These are phyloP conservation scores for Malaclemys terrapin DNA, from an alignment of 2,113 vertebrate species.

Conservation along the genomic window DNA sequence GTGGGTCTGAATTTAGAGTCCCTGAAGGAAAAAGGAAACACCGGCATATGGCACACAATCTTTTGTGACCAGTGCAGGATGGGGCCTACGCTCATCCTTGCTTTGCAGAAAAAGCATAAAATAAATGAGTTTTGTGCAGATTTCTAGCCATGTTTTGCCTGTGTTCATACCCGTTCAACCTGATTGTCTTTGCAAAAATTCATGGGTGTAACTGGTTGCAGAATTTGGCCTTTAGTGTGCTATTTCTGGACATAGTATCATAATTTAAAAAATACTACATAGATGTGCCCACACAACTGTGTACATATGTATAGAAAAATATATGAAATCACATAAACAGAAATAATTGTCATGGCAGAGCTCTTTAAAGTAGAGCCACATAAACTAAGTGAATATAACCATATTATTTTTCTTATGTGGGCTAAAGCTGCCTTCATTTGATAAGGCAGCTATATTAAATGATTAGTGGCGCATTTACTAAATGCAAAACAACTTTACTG, in stretches of 20 bases:
- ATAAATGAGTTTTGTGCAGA: neutral
- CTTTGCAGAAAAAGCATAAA: neutral
- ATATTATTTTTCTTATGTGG: slow-evolving; percentile 23
- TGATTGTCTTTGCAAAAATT: neutral
- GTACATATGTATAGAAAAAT: neutral
- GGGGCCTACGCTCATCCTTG: neutral
- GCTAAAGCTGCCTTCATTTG: slow-evolving; percentile 21
- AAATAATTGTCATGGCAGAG: neutral
- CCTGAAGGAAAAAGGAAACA: neutral
- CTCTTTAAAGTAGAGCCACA: neutral
- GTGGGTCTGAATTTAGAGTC: neutral
- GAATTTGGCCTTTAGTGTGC: neutral
- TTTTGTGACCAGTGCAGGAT: neutral
- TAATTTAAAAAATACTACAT: neutral
- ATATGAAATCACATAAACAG: neutral
- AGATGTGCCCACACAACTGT: neutral
- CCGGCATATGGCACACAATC: neutral
- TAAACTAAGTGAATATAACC: slow-evolving; percentile 14
- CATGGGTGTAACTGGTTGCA: neutral
- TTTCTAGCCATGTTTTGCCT: neutral
- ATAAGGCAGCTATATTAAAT: slow-evolving; percentile 13
- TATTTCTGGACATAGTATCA: neutral
- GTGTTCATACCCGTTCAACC: accelerated
- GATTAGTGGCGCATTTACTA: neutral
- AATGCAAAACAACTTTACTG: slow-evolving; percentile 25